Evolutionary conservation across 2,113 vertebrate genomes (phyloP), one percentile per base, ranked within the genome.

Genomic region (Rynchops niger): DNA sequence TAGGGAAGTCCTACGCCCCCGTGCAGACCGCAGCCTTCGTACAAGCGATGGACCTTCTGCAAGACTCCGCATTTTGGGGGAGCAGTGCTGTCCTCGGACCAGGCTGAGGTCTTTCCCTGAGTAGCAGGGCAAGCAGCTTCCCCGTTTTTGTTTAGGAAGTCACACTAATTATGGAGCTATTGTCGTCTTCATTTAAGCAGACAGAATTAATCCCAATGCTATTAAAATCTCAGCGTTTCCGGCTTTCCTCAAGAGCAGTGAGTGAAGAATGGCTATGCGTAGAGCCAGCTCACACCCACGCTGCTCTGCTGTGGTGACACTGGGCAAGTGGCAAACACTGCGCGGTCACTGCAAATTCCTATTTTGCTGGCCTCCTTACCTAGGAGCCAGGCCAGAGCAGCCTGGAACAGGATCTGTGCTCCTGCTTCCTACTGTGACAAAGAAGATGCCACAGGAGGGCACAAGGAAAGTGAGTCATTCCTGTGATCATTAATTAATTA

Each of bases 401-500:
- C 27, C 83, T 83, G 87, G 71, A 82, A 52, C 73, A 56, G 61
- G 81, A 78, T 62, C 77, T 92, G 63, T 71, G 81, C 86, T 93
- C 61, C 70, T 72, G 77, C 86, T 87, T 78, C 93, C 91, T 52
- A 29, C 87, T 36, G 93, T 40, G 81, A 93, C 87, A 49, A 79
- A 82, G 86, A 67, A 82, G 62, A 49, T 87, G 86, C 77, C 72
- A 19, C 63, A 87, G 95, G 83, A 96, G 86, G 86, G 69, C 93
- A 93, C n/a, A 20, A 84, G 84, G 73, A 93, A 84, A 93, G 81
- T 87, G 94, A 95, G 81, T 96, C 91, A 94, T 63, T 50, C 52
- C 73, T 89, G 47, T 89, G 87, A 96, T 95, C 95, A 82, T 93
- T 96, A 72, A 91, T 95, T 96, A 94, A 95, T 90, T 82, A 71